Evolutionary conservation across 1,140 invertebrate species (phyloP).

Genomic region (Drosophila ogumai): DNA sequence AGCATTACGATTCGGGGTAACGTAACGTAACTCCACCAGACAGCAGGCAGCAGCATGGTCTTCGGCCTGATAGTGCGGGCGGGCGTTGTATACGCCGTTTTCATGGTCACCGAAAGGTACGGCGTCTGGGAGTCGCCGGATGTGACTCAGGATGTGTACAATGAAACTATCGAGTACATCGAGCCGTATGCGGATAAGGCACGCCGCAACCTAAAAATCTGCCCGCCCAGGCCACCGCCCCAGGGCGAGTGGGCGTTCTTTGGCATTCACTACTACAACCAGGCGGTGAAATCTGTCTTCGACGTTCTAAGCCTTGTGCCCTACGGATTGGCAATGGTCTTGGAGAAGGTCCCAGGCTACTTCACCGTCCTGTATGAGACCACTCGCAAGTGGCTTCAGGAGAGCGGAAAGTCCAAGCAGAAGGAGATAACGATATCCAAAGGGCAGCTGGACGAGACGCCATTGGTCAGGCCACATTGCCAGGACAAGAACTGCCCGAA

Average conservation of each 20-base stretch:
- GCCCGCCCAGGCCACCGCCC: slow-evolving; percentile 49
- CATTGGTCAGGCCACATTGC: slow-evolving; percentile 34
- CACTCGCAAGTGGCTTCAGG: slow-evolving; percentile 5
- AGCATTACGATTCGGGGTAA: slow-evolving; percentile 2
- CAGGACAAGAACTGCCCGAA: slow-evolving; percentile 26
- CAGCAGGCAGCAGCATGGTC: slow-evolving; percentile 30
- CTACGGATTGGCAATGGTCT: slow-evolving; percentile 5
- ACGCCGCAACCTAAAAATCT: slow-evolving; percentile 36
- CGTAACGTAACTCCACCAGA: neutral
- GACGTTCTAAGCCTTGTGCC: slow-evolving; percentile 37
- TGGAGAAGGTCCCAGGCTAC: slow-evolving; percentile 30
- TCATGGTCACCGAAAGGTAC: slow-evolving; percentile 41
- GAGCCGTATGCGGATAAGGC: slow-evolving; percentile 39
- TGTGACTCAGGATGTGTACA: slow-evolving; percentile 40
- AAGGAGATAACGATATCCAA: slow-evolving; percentile 30
- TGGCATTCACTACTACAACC: slow-evolving; percentile 59
- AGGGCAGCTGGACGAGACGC: slow-evolving; percentile 49
- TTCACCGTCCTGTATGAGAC: neutral
- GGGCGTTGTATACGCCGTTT: slow-evolving; percentile 51
- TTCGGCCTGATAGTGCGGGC: slow-evolving; percentile 51
- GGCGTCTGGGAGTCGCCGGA: slow-evolving; percentile 59
- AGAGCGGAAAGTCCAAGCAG: neutral
- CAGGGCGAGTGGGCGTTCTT: slow-evolving; percentile 50
- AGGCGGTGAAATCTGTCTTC: slow-evolving; percentile 44
- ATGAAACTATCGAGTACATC: neutral